Percentiles rank a stretch among this genome's conserved stretches.
Conservation (phyloP, 2,113 vertebrate species). For the Vulpes ferrilata region DNA sequence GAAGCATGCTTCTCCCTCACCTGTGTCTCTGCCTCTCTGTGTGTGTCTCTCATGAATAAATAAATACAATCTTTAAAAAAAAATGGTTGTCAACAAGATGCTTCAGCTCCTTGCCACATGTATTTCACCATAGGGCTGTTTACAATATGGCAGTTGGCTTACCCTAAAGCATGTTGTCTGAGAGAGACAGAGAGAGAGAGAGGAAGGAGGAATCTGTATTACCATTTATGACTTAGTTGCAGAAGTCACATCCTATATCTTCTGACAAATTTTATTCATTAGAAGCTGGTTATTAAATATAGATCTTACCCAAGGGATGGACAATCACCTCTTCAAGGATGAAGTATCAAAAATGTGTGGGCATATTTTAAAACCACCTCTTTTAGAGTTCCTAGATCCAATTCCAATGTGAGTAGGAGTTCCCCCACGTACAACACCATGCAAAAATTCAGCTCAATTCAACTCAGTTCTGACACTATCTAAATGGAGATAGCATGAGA, state of each 20-base stretch:
- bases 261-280: neutral
- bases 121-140: too few relatives aligned
- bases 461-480: neutral
- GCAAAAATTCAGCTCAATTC: neutral
- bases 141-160: neutral
- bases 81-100: neutral
- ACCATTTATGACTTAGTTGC: neutral
- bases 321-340: neutral
- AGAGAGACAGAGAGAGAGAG: neutral
- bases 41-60: too few relatives aligned
- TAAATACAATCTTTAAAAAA: too few relatives aligned
- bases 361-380: neutral
- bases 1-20: too few relatives aligned
- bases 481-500: neutral
- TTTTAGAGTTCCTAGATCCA: neutral
- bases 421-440: neutral
- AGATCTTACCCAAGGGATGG: neutral
- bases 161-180: neutral
- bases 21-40: too few relatives aligned
- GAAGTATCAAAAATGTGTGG: neutral
- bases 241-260: neutral
- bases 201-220: neutral
- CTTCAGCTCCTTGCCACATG: neutral
- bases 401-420: neutral
- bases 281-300: neutral